phyloP scores from a whole-genome alignment of 2,113 vertebrate genomes.

The Myotis yumanensis region DNA sequence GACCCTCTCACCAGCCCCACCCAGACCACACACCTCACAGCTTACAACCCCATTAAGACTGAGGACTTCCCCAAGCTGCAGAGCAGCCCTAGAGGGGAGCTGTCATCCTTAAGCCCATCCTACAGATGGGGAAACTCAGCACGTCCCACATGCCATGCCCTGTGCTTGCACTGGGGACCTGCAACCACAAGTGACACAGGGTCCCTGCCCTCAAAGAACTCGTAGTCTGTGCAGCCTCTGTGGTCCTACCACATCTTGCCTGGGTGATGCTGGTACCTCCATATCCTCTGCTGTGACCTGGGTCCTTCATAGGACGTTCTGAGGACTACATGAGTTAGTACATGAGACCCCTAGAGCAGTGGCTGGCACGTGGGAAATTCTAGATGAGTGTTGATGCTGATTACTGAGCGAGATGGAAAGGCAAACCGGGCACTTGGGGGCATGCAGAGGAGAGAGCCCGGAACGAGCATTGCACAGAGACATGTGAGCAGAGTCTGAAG shows the following conservation, averaged over 20 bases:
- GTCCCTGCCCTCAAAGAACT: neutral
- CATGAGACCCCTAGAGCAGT: neutral
- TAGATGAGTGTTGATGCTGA: neutral
- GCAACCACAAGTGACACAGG: neutral
- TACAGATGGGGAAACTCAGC: neutral
- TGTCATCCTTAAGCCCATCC: neutral
- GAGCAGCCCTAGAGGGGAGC: neutral
- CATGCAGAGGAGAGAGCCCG: neutral
- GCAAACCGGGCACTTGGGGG: neutral
- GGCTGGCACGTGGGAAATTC: neutral
- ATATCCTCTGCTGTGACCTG: neutral
- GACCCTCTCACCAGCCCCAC: no score
- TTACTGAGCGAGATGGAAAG: neutral
- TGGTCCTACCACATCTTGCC: neutral
- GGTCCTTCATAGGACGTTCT: neutral
- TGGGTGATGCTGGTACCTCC: neutral
- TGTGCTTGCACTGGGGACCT: neutral
- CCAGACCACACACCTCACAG: neutral
- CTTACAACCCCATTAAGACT: neutral
- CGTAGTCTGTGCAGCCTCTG: neutral
- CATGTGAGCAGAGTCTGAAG: neutral
- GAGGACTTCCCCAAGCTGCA: neutral
- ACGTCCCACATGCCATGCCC: neutral
- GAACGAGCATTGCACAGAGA: neutral
- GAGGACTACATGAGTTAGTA: neutral